Conservation (phyloP, 2,888 invertebrate species). For the Agrochola circellaris region DNA sequence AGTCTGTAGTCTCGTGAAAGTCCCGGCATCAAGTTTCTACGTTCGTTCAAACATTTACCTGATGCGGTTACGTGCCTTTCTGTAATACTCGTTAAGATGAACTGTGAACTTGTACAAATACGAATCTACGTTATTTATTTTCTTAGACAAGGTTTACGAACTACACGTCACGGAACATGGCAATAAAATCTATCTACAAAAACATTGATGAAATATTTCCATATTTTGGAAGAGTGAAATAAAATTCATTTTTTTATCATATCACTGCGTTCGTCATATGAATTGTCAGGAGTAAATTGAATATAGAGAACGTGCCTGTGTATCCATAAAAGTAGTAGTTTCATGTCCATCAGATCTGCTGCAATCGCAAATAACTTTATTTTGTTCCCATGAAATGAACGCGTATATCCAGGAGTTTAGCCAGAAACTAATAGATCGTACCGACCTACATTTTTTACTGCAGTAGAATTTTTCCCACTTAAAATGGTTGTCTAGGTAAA, state of each 20-base stretch:
- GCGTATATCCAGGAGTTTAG: too few species aligned
- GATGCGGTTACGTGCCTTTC: slow-evolving; percentile 18
- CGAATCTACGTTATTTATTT: slow-evolving; percentile 8
- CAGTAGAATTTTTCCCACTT: background rate
- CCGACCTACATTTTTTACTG: background rate
- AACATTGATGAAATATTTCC: background rate
- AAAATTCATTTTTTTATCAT: slow-evolving; percentile 14
- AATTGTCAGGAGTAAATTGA: slow-evolving; percentile 24
- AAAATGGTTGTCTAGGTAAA: background rate
- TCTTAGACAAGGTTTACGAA: background rate
- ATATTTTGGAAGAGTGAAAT: slow-evolving; percentile 17
- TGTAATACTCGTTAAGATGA: slow-evolving; percentile 17
- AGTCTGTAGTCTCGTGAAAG: background rate
- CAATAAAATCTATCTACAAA: background rate
- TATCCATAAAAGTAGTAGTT: slow-evolving; percentile 16
- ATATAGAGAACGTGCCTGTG: slow-evolving; percentile 6
- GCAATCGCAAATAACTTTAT: slow-evolving; percentile 12
- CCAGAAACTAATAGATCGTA: background rate
- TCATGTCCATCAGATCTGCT: slow-evolving; percentile 1
- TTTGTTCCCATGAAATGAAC: slow-evolving; percentile 6
- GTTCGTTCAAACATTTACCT: slow-evolving; percentile 18
- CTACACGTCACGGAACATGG: background rate
- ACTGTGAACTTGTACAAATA: slow-evolving; percentile 6
- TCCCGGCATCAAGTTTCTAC: slow-evolving; percentile 4
- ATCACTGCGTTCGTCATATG: slow-evolving; percentile 11